Percentiles rank a stretch among this genome's conserved stretches.
These are phyloP conservation scores for Sinocyclocheilus maitianheensis DNA, from an alignment of 2,113 vertebrate genomes.

Conservation along the genomic window DNA sequence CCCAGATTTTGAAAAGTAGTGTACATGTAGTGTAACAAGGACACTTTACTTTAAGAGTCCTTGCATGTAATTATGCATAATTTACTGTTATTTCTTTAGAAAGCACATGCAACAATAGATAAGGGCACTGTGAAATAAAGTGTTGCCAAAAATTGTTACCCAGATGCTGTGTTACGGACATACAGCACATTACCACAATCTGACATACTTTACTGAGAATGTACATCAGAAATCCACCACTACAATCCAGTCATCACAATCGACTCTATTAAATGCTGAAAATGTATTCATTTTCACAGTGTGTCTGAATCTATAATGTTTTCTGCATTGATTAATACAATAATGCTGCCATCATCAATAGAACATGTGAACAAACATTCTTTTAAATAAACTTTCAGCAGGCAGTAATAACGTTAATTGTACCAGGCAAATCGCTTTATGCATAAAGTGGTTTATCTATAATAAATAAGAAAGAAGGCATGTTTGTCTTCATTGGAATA, in stretches of 20 bases:
- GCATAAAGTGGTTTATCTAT: not conserved
- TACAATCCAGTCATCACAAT: not conserved
- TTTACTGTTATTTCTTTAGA: no score
- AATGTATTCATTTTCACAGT: not conserved
- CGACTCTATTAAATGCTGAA: not conserved
- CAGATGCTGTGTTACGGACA: not conserved
- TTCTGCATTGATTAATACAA: not conserved
- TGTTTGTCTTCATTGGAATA: not conserved
- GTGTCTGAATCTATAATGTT: not conserved
- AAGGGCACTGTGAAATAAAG: not conserved
- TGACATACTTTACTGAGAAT: not conserved
- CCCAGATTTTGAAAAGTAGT: no score
- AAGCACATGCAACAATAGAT: not conserved
- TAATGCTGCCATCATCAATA: not conserved
- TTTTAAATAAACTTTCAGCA: not conserved
- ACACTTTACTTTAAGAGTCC: no score
- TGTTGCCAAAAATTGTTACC: not conserved
- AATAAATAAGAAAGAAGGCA: not conserved
- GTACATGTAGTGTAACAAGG: no score
- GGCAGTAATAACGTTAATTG: not conserved
- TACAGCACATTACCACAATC: not conserved
- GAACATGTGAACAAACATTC: not conserved
- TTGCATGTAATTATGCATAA: no score
- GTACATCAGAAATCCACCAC: not conserved
- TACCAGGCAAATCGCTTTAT: not conserved